Evolutionary conservation across 2,888 invertebrate genomes (phyloP).

Genomic region (Silvanus unidentatus): DNA sequence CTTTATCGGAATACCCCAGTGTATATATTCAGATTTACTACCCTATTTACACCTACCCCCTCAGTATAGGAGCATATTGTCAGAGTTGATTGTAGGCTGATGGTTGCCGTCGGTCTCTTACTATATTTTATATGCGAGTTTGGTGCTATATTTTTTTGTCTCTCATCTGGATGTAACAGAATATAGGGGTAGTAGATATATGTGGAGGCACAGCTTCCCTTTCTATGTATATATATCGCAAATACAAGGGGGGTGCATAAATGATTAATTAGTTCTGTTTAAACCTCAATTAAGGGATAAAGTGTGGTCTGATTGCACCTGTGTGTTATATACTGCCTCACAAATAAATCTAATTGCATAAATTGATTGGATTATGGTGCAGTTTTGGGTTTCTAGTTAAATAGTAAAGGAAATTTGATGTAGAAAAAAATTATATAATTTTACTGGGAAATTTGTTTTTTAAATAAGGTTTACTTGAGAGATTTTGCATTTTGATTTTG

Average conservation of each 20-base stretch:
- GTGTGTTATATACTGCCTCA: slow-evolving; percentile 21
- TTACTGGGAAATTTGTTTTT: too few species aligned
- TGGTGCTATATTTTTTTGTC: slow-evolving; percentile 5
- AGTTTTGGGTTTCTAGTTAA: too few species aligned
- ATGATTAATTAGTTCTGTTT: slow-evolving; percentile 37
- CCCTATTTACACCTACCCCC: slow-evolving; percentile 26
- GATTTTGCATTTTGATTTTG: too few species aligned
- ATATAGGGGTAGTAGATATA: too few species aligned
- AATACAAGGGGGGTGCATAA: slow-evolving; percentile 26
- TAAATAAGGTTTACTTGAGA: too few species aligned
- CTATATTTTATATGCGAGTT: slow-evolving; percentile 2
- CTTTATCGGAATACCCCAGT: slow-evolving; percentile 30
- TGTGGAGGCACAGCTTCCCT: neutral
- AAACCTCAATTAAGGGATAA: slow-evolving; percentile 35
- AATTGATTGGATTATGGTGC: slow-evolving; percentile 5
- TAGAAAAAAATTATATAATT: too few species aligned
- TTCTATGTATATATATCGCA: neutral
- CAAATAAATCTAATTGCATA: neutral
- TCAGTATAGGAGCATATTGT: slow-evolving; percentile 11
- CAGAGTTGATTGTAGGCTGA: slow-evolving; percentile 3
- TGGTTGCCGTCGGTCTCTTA: slow-evolving; percentile 4
- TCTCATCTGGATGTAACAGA: too few species aligned
- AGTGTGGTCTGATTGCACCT: slow-evolving; percentile 34
- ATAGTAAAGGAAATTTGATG: too few species aligned
- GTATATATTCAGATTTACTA: slow-evolving; percentile 25